A percentile compares a stretch with the other conserved stretches of the same genome.
These are phyloP conservation scores for Neoarius graeffei DNA, from an alignment of 2,113 vertebrate genomes.

Conservation along the genomic window DNA sequence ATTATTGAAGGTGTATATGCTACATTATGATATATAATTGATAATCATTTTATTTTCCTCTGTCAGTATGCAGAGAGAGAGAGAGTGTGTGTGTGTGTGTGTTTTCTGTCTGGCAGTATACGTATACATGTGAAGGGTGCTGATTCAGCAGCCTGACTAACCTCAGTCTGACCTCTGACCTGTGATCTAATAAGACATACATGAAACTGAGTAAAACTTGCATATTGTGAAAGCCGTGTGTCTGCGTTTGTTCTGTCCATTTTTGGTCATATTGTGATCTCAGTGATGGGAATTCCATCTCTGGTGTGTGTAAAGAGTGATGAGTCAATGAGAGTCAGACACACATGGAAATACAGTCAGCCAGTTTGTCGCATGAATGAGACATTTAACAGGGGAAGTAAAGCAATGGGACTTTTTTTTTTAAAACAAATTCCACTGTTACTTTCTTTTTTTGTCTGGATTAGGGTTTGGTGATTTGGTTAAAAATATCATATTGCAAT, in stretches of 20 bases:
- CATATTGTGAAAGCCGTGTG: background rate
- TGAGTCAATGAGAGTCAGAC: background rate
- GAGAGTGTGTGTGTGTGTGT: conserved; percentile 22
- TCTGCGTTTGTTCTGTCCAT: background rate
- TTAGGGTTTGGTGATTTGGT: background rate
- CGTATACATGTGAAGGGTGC: conserved; percentile 7
- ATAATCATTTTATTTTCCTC: background rate
- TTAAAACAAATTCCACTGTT: background rate
- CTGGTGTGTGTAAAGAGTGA: background rate
- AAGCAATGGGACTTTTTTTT: background rate
- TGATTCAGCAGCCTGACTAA: conserved; percentile 20
- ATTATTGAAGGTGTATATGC: background rate
- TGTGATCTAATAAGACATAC: background rate
- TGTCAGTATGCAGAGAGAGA: background rate
- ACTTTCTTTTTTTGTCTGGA: background rate
- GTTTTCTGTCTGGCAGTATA: conserved; percentile 2
- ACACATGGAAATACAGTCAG: background rate
- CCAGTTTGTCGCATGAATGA: background rate
- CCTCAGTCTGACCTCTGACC: conserved; percentile 16
- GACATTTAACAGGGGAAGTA: background rate
- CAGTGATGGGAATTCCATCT: background rate
- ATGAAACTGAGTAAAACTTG: background rate
- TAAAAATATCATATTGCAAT: background rate
- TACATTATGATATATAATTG: background rate
- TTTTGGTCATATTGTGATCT: background rate